Evolutionary conservation across 2,888 invertebrate species (phyloP).

Genomic region (Cabera pusaria): DNA sequence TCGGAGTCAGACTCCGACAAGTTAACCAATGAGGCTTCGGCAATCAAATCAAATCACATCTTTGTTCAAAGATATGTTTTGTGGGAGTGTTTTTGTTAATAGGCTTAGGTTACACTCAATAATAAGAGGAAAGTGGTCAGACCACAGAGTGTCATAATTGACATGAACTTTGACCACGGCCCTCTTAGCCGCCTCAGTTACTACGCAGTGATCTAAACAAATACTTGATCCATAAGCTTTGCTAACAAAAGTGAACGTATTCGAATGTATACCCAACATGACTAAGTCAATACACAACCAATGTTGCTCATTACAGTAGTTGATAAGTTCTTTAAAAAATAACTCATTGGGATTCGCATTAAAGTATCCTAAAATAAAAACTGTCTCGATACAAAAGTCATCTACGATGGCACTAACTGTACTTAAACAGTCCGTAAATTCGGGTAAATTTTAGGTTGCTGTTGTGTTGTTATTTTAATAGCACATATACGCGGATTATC

Average conservation of each 20-base stretch:
- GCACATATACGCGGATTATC: too few species aligned
- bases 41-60: conserved; percentile 1
- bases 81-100: not conserved
- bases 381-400: too few species aligned
- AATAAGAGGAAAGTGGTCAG: conserved; percentile 8
- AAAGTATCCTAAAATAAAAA: conserved; percentile 3
- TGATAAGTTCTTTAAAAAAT: not conserved
- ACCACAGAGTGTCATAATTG: too few species aligned
- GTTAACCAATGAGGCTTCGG: too few species aligned
- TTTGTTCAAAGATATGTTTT: not conserved
- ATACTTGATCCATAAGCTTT: not conserved
- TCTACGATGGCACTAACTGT: too few species aligned
- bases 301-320: not conserved
- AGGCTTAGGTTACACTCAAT: conserved; percentile 4
- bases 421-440: conserved; percentile 6
- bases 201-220: conserved; percentile 10
- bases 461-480: too few species aligned
- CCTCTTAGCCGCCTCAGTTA: conserved; percentile 1
- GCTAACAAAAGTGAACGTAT: conserved; percentile 3
- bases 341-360: conserved; percentile 3
- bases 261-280: not conserved
- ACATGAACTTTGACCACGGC: not conserved
- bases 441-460: not conserved
- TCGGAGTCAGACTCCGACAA: too few species aligned
- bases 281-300: conserved; percentile 1